phyloP scores from a whole-genome alignment of 1,140 invertebrate species.

The Marisa cornuarietis region DNA sequence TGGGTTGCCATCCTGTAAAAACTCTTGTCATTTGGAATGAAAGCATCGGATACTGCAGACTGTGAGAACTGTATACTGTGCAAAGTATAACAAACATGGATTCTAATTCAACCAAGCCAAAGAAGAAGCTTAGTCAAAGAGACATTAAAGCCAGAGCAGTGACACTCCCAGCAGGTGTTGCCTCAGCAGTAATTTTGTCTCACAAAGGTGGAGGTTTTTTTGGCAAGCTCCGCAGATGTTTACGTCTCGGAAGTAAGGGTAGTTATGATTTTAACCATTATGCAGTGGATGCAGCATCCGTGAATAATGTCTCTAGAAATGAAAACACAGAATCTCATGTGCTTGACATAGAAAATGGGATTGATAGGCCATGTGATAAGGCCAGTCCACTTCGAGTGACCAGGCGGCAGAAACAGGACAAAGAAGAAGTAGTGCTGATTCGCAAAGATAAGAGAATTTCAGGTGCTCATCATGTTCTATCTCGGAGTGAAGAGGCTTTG shows the following conservation, averaged over 20 bases:
- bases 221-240: constrained; percentile 20
- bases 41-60: too few relatives aligned
- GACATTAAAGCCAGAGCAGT: constrained; percentile 7
- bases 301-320: not conserved
- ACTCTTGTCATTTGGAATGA: too few relatives aligned
- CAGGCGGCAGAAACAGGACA: constrained; percentile 15
- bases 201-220: constrained; percentile 24
- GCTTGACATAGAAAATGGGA: not conserved
- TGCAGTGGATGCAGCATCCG: not conserved
- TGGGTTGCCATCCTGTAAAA: too few relatives aligned
- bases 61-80: not conserved
- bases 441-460: constrained; percentile 17
- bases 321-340: not conserved
- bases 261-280: constrained; percentile 20
- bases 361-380: not conserved
- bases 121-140: constrained; percentile 8
- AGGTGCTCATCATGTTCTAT: not conserved
- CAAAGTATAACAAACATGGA: not conserved
- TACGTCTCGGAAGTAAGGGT: constrained; percentile 26
- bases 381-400: constrained; percentile 16
- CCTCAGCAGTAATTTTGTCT: constrained; percentile 9
- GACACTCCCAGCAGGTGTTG: constrained; percentile 14
- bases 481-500: not conserved
- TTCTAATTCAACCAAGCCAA: not conserved
- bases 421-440: constrained; percentile 31